Evolutionary conservation across 2,888 invertebrate genomes (phyloP).

Genomic region (Zaprionus bogoriensis): DNA sequence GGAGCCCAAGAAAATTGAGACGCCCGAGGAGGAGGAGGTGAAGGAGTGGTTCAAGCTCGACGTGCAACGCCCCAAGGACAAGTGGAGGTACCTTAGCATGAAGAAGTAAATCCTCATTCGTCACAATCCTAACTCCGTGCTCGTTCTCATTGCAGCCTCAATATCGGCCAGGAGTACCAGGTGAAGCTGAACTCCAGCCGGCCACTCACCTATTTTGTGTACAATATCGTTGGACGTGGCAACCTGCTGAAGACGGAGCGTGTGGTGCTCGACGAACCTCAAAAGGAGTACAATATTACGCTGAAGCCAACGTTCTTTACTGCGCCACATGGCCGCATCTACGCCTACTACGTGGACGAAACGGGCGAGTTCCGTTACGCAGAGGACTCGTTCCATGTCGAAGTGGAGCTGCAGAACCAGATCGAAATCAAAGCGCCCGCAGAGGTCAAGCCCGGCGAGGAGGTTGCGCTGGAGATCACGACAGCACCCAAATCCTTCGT

Average conservation of each 20-base stretch:
- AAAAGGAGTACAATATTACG: slow-evolving; percentile 85
- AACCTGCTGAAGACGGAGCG: slow-evolving; percentile 91
- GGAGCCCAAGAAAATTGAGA: slow-evolving; percentile 64
- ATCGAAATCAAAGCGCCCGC: slow-evolving; percentile 87
- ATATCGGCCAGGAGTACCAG: slow-evolving; percentile 88
- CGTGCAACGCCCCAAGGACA: slow-evolving; percentile 46
- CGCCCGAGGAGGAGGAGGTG: slow-evolving; percentile 42
- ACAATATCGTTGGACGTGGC: slow-evolving; percentile 92
- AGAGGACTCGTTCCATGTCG: slow-evolving; percentile 90
- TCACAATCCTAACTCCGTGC: background rate
- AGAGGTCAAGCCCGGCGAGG: slow-evolving; percentile 90
- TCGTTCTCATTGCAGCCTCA: slow-evolving; percentile 81
- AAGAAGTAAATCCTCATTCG: too few species aligned
- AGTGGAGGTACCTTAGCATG: slow-evolving; percentile 42
- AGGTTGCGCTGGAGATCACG: slow-evolving; percentile 90
- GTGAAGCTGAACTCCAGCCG: slow-evolving; percentile 90
- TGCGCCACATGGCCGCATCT: slow-evolving; percentile 91
- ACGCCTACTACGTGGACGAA: slow-evolving; percentile 90
- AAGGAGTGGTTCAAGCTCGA: slow-evolving; percentile 63
- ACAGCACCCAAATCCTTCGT: slow-evolving; percentile 94
- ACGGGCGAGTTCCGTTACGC: slow-evolving; percentile 92
- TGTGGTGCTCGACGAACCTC: slow-evolving; percentile 84
- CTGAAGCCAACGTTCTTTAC: slow-evolving; percentile 89
- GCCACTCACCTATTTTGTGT: slow-evolving; percentile 89
- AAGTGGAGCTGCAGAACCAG: slow-evolving; percentile 86